A percentile compares a stretch with the other conserved stretches of the same genome.
Evolutionary conservation across 2,888 invertebrate genomes (phyloP).

Genomic region (Lithophane semibrunnea): DNA sequence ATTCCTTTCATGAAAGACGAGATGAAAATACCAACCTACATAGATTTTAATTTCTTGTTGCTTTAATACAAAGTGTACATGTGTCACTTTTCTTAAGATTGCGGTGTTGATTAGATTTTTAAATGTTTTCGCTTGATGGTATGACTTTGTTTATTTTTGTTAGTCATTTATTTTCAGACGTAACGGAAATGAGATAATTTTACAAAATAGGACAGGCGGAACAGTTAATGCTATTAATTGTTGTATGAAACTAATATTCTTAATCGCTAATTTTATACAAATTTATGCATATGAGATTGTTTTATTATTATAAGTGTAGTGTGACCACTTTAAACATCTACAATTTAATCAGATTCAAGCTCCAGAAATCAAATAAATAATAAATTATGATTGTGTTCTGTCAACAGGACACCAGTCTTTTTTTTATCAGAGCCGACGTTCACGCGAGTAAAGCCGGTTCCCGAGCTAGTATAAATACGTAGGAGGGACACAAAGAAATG

Average conservation of each 20-base stretch:
- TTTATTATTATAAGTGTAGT: not conserved
- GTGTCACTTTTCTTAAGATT: constrained; percentile 35
- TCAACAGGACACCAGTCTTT: constrained; percentile 34
- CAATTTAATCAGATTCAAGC: not conserved
- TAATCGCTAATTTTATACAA: not conserved
- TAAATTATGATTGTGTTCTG: constrained; percentile 40
- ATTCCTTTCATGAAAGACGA: constrained; percentile 37
- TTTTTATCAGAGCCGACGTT: constrained; percentile 27
- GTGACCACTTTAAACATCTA: not conserved
- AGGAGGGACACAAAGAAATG: constrained; percentile 51
- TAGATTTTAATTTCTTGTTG: constrained; percentile 50
- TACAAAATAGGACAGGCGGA: constrained; percentile 2
- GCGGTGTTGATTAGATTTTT: constrained; percentile 29
- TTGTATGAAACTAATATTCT: not conserved
- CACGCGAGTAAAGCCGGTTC: constrained; percentile 38
- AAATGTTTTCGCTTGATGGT: constrained; percentile 13
- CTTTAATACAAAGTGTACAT: constrained; percentile 18
- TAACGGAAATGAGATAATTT: constrained; percentile 16
- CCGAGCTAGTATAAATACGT: constrained; percentile 35
- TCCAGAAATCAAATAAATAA: constrained; percentile 30
- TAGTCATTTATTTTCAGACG: constrained; percentile 1
- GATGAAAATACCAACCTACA: constrained; percentile 37
- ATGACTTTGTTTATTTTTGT: constrained; percentile 17
- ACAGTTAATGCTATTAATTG: not conserved
- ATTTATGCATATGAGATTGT: not conserved